Evolutionary conservation across 2,888 invertebrate species (phyloP), one percentile per base, ranked within the genome.

Genomic region (Noctua comes): DNA sequence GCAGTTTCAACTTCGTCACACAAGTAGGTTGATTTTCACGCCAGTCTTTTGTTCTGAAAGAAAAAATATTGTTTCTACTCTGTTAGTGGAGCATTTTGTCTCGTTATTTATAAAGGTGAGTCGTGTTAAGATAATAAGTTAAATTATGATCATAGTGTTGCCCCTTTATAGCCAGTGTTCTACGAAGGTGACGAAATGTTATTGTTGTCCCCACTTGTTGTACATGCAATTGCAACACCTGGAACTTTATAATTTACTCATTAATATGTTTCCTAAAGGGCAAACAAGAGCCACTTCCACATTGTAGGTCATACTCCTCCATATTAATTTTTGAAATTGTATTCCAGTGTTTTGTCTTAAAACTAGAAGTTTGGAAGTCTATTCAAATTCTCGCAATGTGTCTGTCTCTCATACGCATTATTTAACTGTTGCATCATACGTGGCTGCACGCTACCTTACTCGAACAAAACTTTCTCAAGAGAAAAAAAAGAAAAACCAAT

Each of bases 11-110:
- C 68, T 84, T 79, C 21, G 76, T 72, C 68, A 73, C 68, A 71
- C 83, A 89, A 77, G 80, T 82, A 80, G 87, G 86, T 82, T 76
- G 79, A 89, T 88, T 85, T 78, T 76, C 77, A 79, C 78, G 88
- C 64, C 24, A 69, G 76, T 88, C 85, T 69, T 36, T 36, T 70
- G 68, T 62, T 68, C 66, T 72, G 64, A 87, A 87, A 66, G 81
- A 80, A 79, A 59, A 73, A 6, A 76, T 48, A 86, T 78, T 78
- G 79, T 71, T 70, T 73, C 57, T 73, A 64, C 73, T 86, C 57
- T 70, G 31, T 72, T 40, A 51, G 48, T 71, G 36, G n/a, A 59
- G 57, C 51, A 73, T 77, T 72, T 48, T 51, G 68, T 85, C 51
- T 64, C 24, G 66, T 66, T 76, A 80, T 80, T 68, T 73, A 85